Evolutionary conservation across 2,797 vertebrate genomes (phyloP).

Genomic region (Columba guinea): DNA sequence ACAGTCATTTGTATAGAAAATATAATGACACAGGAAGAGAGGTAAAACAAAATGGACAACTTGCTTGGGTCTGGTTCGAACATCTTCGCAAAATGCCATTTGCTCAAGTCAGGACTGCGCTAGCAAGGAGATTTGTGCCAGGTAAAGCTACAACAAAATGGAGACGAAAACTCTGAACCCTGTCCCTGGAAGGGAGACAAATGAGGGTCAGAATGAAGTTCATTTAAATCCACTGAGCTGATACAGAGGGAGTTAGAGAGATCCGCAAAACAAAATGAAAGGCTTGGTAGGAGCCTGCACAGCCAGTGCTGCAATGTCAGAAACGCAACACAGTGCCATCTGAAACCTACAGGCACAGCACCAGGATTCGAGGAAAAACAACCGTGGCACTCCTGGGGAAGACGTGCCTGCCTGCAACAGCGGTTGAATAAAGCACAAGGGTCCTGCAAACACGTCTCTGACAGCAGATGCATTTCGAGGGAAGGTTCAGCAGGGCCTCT

Average conservation of each 20-base stretch:
- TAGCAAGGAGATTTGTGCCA: neutral
- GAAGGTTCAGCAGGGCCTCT: neutral
- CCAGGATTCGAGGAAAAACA: neutral
- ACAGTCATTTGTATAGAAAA: neutral
- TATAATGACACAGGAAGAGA: neutral
- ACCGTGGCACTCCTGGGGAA: neutral
- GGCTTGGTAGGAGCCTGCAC: constrained; percentile 31
- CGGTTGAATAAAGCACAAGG: neutral
- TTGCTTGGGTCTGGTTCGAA: neutral
- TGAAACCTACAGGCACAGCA: constrained; percentile 29
- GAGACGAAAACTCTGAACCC: neutral
- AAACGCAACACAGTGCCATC: constrained; percentile 28
- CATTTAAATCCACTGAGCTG: constrained; percentile 7
- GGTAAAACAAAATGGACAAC: constrained; percentile 57
- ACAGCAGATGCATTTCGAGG: neutral
- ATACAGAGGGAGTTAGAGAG: neutral
- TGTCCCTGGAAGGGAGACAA: neutral
- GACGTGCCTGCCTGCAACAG: neutral
- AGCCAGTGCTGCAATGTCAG: constrained; percentile 32
- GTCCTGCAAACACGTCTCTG: neutral
- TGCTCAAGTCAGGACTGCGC: neutral
- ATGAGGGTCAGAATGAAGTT: constrained; percentile 26
- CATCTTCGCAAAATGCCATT: neutral
- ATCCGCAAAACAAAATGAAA: constrained; percentile 47
- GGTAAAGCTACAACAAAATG: constrained; percentile 14